Evolutionary conservation across 2,888 invertebrate species (phyloP).

Genomic region (Eupeodes latifasciatus): DNA sequence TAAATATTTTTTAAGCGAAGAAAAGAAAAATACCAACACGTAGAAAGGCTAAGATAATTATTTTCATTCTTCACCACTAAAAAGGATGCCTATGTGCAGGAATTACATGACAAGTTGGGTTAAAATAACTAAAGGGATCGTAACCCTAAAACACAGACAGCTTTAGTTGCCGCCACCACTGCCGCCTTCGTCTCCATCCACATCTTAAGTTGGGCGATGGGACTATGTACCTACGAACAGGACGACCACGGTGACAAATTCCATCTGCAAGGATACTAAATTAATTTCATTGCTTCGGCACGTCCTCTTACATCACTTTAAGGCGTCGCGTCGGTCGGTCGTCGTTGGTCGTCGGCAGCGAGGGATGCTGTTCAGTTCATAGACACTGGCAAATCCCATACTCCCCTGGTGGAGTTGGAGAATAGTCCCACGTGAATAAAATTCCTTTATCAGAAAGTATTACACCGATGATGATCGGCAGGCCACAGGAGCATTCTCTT

Average conservation of each 20-base stretch:
- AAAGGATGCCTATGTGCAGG: slow-evolving; percentile 65
- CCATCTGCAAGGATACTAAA: slow-evolving; percentile 76
- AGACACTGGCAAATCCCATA: slow-evolving; percentile 38
- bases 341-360: background rate
- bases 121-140: slow-evolving; percentile 60
- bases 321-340: background rate
- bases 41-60: slow-evolving; percentile 71
- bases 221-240: slow-evolving; percentile 9
- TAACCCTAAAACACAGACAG: slow-evolving; percentile 66
- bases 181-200: background rate
- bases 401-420: background rate
- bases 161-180: no score
- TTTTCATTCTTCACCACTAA: slow-evolving; percentile 66
- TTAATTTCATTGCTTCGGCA: slow-evolving; percentile 63
- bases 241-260: slow-evolving; percentile 66
- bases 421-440: slow-evolving; percentile 48
- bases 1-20: background rate
- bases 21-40: slow-evolving; percentile 62
- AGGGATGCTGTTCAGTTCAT: slow-evolving; percentile 1
- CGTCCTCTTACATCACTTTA: slow-evolving; percentile 9
- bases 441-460: slow-evolving; percentile 50
- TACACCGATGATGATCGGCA: slow-evolving; percentile 52
- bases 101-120: slow-evolving; percentile 71
- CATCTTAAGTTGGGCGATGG: background rate
- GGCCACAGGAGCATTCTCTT: background rate